A percentile compares a stretch with the other conserved stretches of the same genome.
phyloP scores from a whole-genome alignment of 1,140 invertebrate species.

The Anastrepha obliqua region DNA sequence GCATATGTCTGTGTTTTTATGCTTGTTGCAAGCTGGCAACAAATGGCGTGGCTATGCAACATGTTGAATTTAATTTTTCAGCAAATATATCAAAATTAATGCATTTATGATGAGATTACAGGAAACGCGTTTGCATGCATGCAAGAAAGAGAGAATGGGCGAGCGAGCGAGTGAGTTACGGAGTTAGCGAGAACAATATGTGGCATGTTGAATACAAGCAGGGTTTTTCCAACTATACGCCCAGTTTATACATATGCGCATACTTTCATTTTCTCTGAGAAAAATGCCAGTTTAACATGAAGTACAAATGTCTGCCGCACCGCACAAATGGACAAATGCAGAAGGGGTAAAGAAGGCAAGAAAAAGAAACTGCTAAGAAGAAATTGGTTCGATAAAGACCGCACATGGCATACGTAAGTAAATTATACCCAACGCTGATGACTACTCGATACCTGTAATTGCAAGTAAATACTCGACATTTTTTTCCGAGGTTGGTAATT shows the following conservation, averaged over 20 bases:
- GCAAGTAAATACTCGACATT: too few relatives aligned
- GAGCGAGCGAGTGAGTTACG: neutral
- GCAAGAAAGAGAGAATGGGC: neutral
- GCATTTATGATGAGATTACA: conserved; percentile 54
- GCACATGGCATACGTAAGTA: neutral
- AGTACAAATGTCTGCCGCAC: neutral
- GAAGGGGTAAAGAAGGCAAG: neutral
- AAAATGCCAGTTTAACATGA: conserved; percentile 22
- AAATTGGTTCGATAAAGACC: neutral
- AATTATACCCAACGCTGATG: neutral
- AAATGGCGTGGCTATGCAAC: conserved; percentile 37
- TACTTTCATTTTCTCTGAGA: neutral
- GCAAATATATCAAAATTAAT: conserved; percentile 52
- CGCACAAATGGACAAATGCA: neutral
- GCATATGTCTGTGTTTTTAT: neutral
- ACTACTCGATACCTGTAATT: too few relatives aligned
- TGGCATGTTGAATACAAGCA: neutral
- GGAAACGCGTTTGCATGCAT: conserved; percentile 35
- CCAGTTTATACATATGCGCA: neutral
- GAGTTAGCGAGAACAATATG: neutral
- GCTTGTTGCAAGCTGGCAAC: conserved; percentile 24
- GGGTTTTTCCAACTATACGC: conserved; percentile 3
- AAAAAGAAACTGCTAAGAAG: neutral
- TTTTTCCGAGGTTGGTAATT: too few relatives aligned
- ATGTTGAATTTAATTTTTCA: conserved; percentile 47